Conservation (phyloP, 2,113 vertebrate species). For the Aspidoscelis tigris region DNA sequence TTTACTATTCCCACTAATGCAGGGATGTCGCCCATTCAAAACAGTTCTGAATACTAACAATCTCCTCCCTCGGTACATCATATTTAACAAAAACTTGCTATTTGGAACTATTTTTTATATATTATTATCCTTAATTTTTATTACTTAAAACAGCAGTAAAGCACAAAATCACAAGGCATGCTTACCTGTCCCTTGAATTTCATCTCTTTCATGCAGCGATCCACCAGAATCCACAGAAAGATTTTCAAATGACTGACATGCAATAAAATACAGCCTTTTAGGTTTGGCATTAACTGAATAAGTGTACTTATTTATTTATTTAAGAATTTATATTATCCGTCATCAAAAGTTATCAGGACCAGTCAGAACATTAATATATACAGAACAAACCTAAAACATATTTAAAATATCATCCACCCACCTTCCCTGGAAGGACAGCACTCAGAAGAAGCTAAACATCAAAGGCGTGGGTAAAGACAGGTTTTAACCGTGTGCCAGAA, state of each 20-base stretch:
- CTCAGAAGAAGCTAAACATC: too few relatives aligned
- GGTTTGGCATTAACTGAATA: conserved; percentile 37
- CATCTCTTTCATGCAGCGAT: conserved; percentile 90
- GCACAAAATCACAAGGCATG: background rate
- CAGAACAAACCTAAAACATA: too few relatives aligned
- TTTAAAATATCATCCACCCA: too few relatives aligned
- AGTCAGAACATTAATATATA: too few relatives aligned
- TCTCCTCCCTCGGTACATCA: accelerated
- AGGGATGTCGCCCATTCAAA: background rate
- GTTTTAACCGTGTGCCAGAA: too few relatives aligned
- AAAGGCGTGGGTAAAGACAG: too few relatives aligned
- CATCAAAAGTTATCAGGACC: too few relatives aligned
- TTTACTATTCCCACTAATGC: background rate
- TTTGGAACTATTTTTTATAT: background rate
- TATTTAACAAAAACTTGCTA: conserved; percentile 10
- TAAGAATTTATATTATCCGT: too few relatives aligned
- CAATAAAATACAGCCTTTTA: conserved; percentile 65
- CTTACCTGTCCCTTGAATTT: conserved; percentile 77
- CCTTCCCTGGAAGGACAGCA: too few relatives aligned
- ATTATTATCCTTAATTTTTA: conserved; percentile 22
- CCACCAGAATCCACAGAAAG: conserved; percentile 89
- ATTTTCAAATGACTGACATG: conserved; percentile 91
- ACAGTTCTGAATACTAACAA: conserved; percentile 3
- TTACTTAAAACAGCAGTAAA: background rate
- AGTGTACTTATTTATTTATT: background rate